Base-by-base conservation (phyloP, 2,797 vertebrate species). In the Mycteria americana region DNA sequence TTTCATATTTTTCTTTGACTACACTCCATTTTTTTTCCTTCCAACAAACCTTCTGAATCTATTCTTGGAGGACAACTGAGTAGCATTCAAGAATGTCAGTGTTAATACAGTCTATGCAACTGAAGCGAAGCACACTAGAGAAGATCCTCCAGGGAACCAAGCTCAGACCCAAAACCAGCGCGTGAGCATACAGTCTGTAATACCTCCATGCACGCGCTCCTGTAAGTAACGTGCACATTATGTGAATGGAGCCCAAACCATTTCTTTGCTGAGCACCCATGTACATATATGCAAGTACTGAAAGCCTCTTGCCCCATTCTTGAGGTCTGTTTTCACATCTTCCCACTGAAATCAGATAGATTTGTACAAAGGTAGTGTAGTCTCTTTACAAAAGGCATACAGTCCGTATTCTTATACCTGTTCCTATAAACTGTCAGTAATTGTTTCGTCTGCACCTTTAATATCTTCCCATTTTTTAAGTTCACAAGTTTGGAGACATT, bases 181-280 rank as follows among this genome's bases (percentile, higher is more conserved):
- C 2, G 0, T 2, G 2, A 43, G 41, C 18, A 81, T 48, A 10
- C 17, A 64, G 14, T 3, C 17, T 30, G 19, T 18, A 57, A 3
- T 9, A 33, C 21, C 27, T 57, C 22, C 0, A 0, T 2, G 10
- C 35, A 15, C 0, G 0, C 23, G 3, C 14, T 54, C 39, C 33
- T 68, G 43, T 11, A 33, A 30, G 35, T 19, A 46, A 35, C 1
- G 1, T 13, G 21, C 12, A 23, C 3, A 2, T 31, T 33, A 45
- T 0, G 0, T 4, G 13, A 56, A 41, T 1, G 6, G 12, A 62
- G 18, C 13, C 53, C 57, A 51, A 54, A n/a, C 13, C 18, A 14
- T 6, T 13, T 37, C 37, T 48, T 63, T 69, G 56, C 50, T 76
- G 51, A 73, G 54, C 56, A 33, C 4, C 13, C 35, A 16, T 2